Evolutionary conservation across 1,140 invertebrate genomes (phyloP).

Genomic region (Heliconius melpomene): DNA sequence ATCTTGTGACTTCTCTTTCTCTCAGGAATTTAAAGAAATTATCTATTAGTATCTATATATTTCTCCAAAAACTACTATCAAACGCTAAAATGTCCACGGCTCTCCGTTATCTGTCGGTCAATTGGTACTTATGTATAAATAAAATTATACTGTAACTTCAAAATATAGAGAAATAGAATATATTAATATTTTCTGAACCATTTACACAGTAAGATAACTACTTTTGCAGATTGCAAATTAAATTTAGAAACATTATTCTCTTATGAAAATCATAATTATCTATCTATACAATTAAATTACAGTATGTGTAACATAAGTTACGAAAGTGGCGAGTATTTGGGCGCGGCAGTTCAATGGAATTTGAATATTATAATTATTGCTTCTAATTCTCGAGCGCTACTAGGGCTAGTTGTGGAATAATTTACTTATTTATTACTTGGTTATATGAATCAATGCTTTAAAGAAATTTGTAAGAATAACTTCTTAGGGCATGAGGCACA

Average conservation of each 20-base stretch:
- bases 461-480: not conserved
- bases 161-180: too few species aligned
- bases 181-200: too few species aligned
- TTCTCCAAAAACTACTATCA: too few species aligned
- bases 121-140: too few species aligned
- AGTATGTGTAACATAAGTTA: slow-evolving; percentile 3
- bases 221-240: not conserved
- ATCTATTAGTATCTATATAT: too few species aligned
- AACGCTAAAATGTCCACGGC: too few species aligned
- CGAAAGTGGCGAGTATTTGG: slow-evolving; percentile 6
- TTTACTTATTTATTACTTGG: not conserved
- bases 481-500: too few species aligned
- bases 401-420: not conserved
- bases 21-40: too few species aligned
- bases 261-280: not conserved
- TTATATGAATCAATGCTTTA: not conserved
- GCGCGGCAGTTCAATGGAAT: slow-evolving; percentile 8
- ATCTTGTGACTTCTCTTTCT: too few species aligned
- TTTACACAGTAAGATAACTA: too few species aligned
- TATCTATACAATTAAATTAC: not conserved
- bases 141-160: too few species aligned
- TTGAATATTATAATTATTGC: slow-evolving; percentile 9
- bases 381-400: slow-evolving; percentile 6
- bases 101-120: too few species aligned
- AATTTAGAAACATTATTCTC: not conserved